Evolutionary conservation across 2,888 invertebrate genomes (phyloP).

Genomic region (Perizoma affinitatum): DNA sequence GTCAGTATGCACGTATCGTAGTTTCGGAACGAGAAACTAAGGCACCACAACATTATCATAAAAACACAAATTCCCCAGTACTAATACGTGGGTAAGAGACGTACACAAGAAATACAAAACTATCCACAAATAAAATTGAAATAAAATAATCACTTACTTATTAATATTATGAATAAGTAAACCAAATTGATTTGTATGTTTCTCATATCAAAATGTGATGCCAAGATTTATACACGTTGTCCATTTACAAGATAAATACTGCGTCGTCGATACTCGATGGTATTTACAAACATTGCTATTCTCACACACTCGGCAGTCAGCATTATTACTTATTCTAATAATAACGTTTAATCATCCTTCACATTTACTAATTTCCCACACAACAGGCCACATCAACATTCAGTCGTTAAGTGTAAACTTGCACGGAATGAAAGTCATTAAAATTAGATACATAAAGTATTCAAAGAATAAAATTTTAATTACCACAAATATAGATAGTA

Average conservation of each 20-base stretch:
- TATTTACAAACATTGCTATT: slow-evolving; percentile 54
- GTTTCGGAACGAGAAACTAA: slow-evolving; percentile 59
- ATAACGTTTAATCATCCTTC: slow-evolving; percentile 48
- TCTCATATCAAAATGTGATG: slow-evolving; percentile 60
- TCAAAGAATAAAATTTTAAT: slow-evolving; percentile 70
- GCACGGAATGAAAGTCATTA: slow-evolving; percentile 80
- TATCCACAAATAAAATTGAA: slow-evolving; percentile 55
- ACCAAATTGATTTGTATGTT: slow-evolving; percentile 42
- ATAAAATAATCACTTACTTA: slow-evolving; percentile 40
- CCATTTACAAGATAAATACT: slow-evolving; percentile 45
- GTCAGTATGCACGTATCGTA: slow-evolving; percentile 23
- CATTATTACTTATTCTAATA: slow-evolving; percentile 39
- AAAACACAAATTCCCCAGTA: slow-evolving; percentile 56
- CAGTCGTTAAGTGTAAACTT: slow-evolving; percentile 71
- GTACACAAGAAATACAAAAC: slow-evolving; percentile 71
- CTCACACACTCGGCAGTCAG: slow-evolving; percentile 41
- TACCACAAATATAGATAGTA: slow-evolving; percentile 66
- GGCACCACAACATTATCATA: slow-evolving; percentile 72
- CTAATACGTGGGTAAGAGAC: slow-evolving; percentile 62
- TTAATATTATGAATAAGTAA: slow-evolving; percentile 48
- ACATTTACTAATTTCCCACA: slow-evolving; percentile 49
- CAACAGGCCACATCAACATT: slow-evolving; percentile 71
- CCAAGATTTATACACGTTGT: slow-evolving; percentile 51
- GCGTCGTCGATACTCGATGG: slow-evolving; percentile 46
- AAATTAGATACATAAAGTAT: slow-evolving; percentile 79